phyloP scores from a whole-genome alignment of 2,797 vertebrate genomes.

The Falco cherrug region DNA sequence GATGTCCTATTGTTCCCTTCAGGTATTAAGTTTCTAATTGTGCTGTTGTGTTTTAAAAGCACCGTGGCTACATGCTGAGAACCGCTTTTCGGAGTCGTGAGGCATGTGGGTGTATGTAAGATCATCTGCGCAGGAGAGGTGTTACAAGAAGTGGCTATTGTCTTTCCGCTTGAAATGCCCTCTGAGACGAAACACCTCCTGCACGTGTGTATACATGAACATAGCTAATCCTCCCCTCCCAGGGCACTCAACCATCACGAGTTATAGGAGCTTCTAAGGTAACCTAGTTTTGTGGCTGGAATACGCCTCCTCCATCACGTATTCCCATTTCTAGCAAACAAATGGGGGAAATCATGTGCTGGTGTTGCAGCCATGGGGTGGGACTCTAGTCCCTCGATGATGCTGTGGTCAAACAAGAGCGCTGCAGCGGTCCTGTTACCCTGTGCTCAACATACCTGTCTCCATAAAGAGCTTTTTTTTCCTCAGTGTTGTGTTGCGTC shows the following conservation, averaged over 20 bases:
- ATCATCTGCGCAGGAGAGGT: background rate
- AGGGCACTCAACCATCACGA: background rate
- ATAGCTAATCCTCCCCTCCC: background rate
- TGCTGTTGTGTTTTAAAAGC: background rate
- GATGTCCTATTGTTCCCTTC: background rate
- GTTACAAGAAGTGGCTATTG: background rate
- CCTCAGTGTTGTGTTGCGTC: background rate
- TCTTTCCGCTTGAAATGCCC: background rate
- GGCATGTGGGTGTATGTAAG: background rate
- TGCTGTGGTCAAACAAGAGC: background rate
- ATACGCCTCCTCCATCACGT: fast-evolving
- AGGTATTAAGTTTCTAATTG: background rate
- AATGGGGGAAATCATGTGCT: fast-evolving
- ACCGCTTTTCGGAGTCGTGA: background rate
- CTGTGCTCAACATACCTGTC: background rate
- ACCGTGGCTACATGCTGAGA: background rate
- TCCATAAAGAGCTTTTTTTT: background rate
- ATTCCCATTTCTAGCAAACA: background rate
- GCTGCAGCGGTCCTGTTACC: background rate
- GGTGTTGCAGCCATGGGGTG: background rate
- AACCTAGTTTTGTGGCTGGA: background rate
- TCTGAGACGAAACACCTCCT: fast-evolving
- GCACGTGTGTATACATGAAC: background rate
- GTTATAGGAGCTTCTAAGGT: background rate
- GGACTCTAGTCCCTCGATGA: background rate